Conservation (phyloP, 2,113 vertebrate genomes). For the Coptodon rendalli region DNA sequence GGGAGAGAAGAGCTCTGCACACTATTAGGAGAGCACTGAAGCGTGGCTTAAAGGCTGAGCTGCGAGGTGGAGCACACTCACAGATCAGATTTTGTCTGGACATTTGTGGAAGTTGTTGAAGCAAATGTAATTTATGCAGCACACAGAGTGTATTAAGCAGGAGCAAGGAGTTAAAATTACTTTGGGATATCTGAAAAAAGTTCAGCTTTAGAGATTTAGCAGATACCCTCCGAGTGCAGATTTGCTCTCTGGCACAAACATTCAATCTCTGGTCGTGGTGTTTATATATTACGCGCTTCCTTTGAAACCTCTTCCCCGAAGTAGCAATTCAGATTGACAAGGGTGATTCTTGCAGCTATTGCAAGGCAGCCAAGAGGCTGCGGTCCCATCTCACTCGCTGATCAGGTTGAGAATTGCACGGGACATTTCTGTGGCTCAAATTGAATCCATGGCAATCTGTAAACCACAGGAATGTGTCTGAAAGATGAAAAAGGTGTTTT, state of each 20-base stretch:
- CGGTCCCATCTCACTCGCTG: constrained; percentile 43
- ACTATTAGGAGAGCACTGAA: neutral
- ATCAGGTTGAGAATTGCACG: constrained; percentile 48
- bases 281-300: constrained; percentile 43
- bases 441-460: constrained; percentile 69
- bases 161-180: neutral
- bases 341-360: constrained; percentile 42
- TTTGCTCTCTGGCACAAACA: neutral
- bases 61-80: neutral
- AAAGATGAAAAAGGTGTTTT: constrained; percentile 44
- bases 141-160: neutral
- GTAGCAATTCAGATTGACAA: constrained; percentile 62
- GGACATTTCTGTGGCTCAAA: constrained; percentile 62
- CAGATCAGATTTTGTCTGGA: constrained; percentile 12
- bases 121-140: constrained; percentile 2
- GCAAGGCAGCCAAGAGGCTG: constrained; percentile 27
- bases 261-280: constrained; percentile 10
- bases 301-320: constrained; percentile 2
- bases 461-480: constrained; percentile 53
- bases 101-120: neutral
- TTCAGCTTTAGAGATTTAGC: neutral
- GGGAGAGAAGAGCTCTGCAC: constrained; percentile 1
- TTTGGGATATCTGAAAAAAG: neutral
- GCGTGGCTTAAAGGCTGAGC: neutral
- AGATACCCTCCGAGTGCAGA: neutral